A percentile compares a stretch with the other conserved stretches of the same genome.
Evolutionary conservation across 1,140 invertebrate species (phyloP).

Genomic region (Saccostrea cuccullata): DNA sequence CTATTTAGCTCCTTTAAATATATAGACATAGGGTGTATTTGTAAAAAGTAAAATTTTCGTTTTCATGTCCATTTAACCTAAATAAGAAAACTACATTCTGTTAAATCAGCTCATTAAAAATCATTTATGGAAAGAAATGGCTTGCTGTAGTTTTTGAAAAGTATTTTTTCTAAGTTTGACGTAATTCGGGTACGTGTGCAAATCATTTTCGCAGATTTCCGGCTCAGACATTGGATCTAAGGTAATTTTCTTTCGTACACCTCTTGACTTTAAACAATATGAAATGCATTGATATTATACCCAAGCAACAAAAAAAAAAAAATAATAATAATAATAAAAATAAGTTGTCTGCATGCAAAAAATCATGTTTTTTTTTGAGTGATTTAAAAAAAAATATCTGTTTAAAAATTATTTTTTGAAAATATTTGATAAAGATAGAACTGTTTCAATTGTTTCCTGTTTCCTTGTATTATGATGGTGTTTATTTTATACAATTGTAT

Average conservation of each 20-base stretch:
- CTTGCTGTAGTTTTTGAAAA: slow-evolving; percentile 9
- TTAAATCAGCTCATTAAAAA: not conserved
- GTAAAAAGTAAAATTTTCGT: not conserved
- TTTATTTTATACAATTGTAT: too few species aligned
- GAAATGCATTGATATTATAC: too few species aligned
- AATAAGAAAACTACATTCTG: not conserved
- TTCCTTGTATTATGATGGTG: too few species aligned
- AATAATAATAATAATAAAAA: too few species aligned
- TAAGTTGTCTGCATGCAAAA: too few species aligned
- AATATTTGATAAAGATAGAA: too few species aligned
- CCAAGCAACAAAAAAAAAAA: too few species aligned
- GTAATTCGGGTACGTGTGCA: not conserved
- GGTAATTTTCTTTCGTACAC: slow-evolving; percentile 1
- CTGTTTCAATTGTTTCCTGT: too few species aligned
- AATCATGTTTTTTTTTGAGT: too few species aligned
- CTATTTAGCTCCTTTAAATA: too few species aligned
- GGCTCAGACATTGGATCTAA: slow-evolving; percentile 19
- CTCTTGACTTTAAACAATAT: not conserved
- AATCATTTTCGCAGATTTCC: slow-evolving; percentile 32
- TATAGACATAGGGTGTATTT: not conserved
- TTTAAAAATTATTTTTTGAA: too few species aligned
- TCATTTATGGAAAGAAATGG: not conserved
- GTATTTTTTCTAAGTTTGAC: not conserved
- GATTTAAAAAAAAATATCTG: too few species aligned
- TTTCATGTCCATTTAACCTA: not conserved